phyloP scores from a whole-genome alignment of 2,888 invertebrate genomes.

The Holacanthella duospinosa region DNA sequence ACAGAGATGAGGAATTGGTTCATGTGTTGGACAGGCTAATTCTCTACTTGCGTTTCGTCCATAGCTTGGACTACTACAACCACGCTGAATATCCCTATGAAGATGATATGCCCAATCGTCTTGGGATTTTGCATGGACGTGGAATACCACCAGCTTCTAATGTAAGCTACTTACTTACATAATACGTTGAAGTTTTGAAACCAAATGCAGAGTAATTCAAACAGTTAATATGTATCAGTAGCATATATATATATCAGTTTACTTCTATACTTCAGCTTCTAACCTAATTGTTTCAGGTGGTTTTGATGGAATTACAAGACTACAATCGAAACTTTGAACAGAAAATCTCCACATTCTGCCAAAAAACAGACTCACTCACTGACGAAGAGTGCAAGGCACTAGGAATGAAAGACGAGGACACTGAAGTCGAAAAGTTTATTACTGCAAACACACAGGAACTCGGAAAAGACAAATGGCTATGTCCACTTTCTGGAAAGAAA shows the following conservation, averaged over 20 bases:
- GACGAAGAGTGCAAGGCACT: slow-evolving; percentile 70
- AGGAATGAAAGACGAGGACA: slow-evolving; percentile 65
- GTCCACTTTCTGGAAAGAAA: slow-evolving; percentile 96
- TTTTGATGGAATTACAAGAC: slow-evolving; percentile 62
- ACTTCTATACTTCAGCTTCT: too few species aligned
- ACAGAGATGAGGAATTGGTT: slow-evolving; percentile 35
- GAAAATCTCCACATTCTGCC: slow-evolving; percentile 82
- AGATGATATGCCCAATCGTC: slow-evolving; percentile 98
- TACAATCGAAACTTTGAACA: slow-evolving; percentile 69
- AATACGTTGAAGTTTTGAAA: neutral
- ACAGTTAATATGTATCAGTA: too few species aligned
- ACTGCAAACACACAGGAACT: slow-evolving; percentile 92
- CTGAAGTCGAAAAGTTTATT: slow-evolving; percentile 87
- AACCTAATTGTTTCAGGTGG: slow-evolving; percentile 44
- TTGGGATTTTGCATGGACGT: slow-evolving; percentile 95
- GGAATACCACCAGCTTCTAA: slow-evolving; percentile 76
- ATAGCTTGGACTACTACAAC: slow-evolving; percentile 98
- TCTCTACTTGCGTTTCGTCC: slow-evolving; percentile 87
- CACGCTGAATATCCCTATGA: slow-evolving; percentile 98
- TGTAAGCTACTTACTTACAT: slow-evolving; percentile 43
- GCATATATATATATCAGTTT: too few species aligned
- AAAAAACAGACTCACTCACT: slow-evolving; percentile 57
- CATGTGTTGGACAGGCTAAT: slow-evolving; percentile 64
- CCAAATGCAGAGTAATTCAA: neutral
- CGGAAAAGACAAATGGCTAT: slow-evolving; percentile 96